Evolutionary conservation across 2,888 invertebrate species (phyloP).

Genomic region (Tiliacea aurago): DNA sequence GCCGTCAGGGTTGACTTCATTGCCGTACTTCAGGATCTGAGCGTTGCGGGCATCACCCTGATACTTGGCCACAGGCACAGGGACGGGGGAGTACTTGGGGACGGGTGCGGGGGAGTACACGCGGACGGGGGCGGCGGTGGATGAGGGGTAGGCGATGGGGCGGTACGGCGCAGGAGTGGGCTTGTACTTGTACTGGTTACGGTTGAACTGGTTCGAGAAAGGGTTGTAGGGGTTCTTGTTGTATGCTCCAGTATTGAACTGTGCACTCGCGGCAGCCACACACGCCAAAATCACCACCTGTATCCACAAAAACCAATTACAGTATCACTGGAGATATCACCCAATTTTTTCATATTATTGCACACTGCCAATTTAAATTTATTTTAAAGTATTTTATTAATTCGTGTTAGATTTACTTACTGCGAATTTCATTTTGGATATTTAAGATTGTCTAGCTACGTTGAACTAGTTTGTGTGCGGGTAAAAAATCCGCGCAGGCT

Average conservation of each 20-base stretch:
- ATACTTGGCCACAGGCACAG: constrained; percentile 44
- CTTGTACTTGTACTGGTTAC: constrained; percentile 43
- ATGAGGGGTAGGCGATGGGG: constrained; percentile 48
- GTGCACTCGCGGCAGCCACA: constrained; percentile 76
- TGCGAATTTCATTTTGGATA: constrained; percentile 81
- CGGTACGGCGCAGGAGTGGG: constrained; percentile 57
- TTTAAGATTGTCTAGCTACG: constrained; percentile 78
- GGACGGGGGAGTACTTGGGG: constrained; percentile 10
- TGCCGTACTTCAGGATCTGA: constrained; percentile 79
- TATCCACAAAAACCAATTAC: constrained; percentile 51
- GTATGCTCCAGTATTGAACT: constrained; percentile 56
- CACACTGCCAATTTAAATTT: constrained; percentile 10
- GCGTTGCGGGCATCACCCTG: constrained; percentile 73
- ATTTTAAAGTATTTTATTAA: constrained; percentile 31
- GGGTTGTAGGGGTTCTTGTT: constrained; percentile 48
- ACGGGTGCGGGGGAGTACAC: constrained; percentile 32
- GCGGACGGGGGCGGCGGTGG: constrained; percentile 37
- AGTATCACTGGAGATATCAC: constrained; percentile 29
- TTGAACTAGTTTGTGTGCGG: constrained; percentile 87
- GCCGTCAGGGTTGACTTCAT: constrained; percentile 88
- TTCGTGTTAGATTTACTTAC: constrained; percentile 75
- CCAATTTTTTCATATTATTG: constrained; percentile 39
- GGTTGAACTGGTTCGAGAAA: constrained; percentile 36
- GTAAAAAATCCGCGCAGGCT: constrained; percentile 84
- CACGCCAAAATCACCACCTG: constrained; percentile 77